Base-by-base conservation (phyloP, 1,140 invertebrate genomes). In the Adoxophyes honmai region DNA sequence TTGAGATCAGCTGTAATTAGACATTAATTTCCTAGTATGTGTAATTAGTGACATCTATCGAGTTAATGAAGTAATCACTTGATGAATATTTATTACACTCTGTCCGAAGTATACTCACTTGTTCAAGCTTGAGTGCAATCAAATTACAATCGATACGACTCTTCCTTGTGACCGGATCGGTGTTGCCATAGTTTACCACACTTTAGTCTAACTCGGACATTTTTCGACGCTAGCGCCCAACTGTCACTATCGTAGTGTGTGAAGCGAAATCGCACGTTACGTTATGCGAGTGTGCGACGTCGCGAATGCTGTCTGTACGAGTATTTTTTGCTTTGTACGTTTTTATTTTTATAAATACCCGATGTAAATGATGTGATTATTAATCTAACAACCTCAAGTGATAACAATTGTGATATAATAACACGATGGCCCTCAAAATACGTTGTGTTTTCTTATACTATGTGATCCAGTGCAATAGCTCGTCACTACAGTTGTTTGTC, bases 271-370 rank as follows among this genome's bases (percentile, higher is more conserved):
- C 75, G 79, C 79, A 81, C 70, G 76, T 73, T 76, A 71, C 55
- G 71, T 63, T 83, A 78, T 72, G 77, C 68, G 76, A 85, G 81
- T 88, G 85, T 88, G 85, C 82, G 78, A 86, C 79, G 82, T 85
- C 81, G 85, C 76, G 85, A 86, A 74, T 83, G 66, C 78, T 82
- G 75, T 78, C 78, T 84, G 54, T 42, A 74, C 72, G 75, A 78
- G 71, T 84, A 78, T 78, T 81, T 85, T 86, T 85, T 81, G 79
- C 81, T 86, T 86, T 86, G 73, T 82, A 86, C 78, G 71, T 83
- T 88, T 86, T 86, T 88, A 86, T 86, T 88, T 88, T 88, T 86
- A 77, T 85, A 86, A 86, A 77, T 86, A 83, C 75, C 70, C 63
- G 65, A 76, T 71, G 76, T 71, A 75, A 67, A 85, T 69, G 59